Evolutionary conservation across 2,113 vertebrate genomes (phyloP), one percentile per base, ranked within the genome.

Genomic region (Esox niger): DNA sequence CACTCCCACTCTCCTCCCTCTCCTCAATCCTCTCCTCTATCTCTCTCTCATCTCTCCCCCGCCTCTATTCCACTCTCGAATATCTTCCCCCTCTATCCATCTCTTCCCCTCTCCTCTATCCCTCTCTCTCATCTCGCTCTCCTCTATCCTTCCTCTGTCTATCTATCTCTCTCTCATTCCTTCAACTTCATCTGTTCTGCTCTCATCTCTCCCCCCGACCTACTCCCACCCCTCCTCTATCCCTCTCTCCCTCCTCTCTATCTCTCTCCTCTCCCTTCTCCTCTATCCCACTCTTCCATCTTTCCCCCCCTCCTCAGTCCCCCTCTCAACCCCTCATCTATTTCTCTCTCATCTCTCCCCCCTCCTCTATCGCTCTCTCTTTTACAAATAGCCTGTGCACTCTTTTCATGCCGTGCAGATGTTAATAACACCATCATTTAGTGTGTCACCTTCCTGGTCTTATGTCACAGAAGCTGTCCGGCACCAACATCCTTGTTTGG

Each of bases 381-480:
- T 32, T 33, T n/a, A 2, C 58, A 11, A 27, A 10, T 56, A 10
- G 29, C 77, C 71, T 64, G 27, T 46, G 72, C 62, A 74, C 70
- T 52, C 57, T 2, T 52, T 15, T 52, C 47, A 8, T 23, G 21
- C 4, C 59, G 43, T 46, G 17, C 13, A 43, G 38, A 43, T 43
- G 17, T 43, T 62, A 72, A 66, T 62, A 70, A 69, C 54, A 29
- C 72, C n/a, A n/a, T n/a, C n/a, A 79, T 43, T 43, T 43, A 43
- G 13, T 4, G 15, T 43, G 13, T 43, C 2, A 77, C 70, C 64
- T 62, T 57, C 47, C 47, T 66, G 32, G 26, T 74, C 72, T 80
- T 75, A 87, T 73, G 81, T 79, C 78, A 74, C 63, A 47, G 70
- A 66, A 75, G 77, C 67, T 17, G 58, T 55, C 13, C 75, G 66